Conservation (phyloP, 2,113 vertebrate species). For the Smithornis capensis region DNA sequence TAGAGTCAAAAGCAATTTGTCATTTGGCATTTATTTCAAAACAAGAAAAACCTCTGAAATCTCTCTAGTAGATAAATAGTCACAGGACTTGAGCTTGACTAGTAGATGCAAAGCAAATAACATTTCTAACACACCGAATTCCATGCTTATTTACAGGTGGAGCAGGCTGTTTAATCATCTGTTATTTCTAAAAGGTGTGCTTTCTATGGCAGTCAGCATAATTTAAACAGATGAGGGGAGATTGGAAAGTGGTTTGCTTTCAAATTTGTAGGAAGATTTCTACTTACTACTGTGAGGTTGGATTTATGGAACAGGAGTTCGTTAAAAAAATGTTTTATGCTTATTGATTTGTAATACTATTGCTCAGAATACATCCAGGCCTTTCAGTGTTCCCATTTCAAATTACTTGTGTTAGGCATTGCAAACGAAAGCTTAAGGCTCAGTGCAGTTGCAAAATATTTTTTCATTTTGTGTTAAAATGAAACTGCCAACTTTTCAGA, state of each 20-base stretch:
- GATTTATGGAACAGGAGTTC: not conserved
- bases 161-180: not conserved
- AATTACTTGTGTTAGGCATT: not conserved
- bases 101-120: not conserved
- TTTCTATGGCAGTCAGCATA: not conserved
- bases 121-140: not conserved
- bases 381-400: not conserved
- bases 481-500: not conserved
- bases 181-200: not conserved
- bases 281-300: not conserved
- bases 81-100: not conserved
- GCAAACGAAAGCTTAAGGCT: not conserved
- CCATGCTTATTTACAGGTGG: not conserved
- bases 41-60: not conserved
- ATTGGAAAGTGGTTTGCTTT: not conserved
- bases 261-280: not conserved
- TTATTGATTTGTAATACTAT: not conserved
- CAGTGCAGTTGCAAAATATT: not conserved
- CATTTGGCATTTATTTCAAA: conserved; percentile 21
- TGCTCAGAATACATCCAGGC: not conserved
- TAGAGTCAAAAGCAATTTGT: not conserved
- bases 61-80: not conserved
- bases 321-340: not conserved
- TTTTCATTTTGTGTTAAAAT: not conserved
- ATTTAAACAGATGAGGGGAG: not conserved